Conservation (phyloP, 2,888 invertebrate genomes). For the Melanostoma scalare region DNA sequence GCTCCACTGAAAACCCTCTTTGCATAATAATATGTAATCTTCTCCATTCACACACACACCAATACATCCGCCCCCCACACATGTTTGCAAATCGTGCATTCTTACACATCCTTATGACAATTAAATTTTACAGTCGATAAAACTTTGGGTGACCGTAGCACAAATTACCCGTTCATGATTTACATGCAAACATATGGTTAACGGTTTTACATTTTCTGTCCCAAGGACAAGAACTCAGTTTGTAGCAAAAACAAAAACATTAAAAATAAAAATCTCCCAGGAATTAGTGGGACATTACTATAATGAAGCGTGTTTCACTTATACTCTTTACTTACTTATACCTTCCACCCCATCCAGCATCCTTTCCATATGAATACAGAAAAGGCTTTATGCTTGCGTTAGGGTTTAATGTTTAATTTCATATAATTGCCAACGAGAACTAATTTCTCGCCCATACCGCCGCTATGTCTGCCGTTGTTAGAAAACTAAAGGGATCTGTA, state of each 20-base stretch:
- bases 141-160: conserved; percentile 61
- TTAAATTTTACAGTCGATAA: conserved; percentile 70
- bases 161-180: conserved; percentile 69
- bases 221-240: neutral
- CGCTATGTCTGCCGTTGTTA: neutral
- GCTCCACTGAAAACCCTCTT: conserved; percentile 40
- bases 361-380: neutral
- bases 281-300: conserved; percentile 58
- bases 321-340: neutral
- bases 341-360: no score
- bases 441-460: conserved; percentile 28
- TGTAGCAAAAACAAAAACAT: neutral
- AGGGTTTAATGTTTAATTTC: conserved; percentile 45
- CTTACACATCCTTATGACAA: conserved; percentile 64
- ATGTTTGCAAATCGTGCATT: conserved; percentile 3
- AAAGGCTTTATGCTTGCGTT: conserved; percentile 20
- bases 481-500: neutral
- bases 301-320: conserved; percentile 44
- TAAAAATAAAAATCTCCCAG: conserved; percentile 10
- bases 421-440: conserved; percentile 51
- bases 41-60: conserved; percentile 14
- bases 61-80: neutral
- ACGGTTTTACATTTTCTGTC: conserved; percentile 42
- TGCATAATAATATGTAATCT: conserved; percentile 50
- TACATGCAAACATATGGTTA: conserved; percentile 57